Evolutionary conservation across 1,140 invertebrate species (phyloP), one percentile per base, ranked within the genome.

Genomic region (Zaprionus gabonicus): DNA sequence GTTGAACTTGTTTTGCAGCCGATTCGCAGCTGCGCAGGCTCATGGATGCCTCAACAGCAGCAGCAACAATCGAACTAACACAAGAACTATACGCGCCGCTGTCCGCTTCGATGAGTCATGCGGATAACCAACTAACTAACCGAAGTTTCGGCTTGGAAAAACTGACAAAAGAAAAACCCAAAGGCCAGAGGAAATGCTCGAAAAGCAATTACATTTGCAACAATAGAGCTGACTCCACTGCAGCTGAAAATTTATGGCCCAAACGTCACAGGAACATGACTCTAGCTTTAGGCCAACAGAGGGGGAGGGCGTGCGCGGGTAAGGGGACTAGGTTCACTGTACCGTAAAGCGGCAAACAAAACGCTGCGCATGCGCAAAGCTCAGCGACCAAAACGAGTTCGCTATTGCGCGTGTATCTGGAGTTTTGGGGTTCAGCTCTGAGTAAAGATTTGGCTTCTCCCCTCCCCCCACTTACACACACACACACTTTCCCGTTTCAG

Each of bases 351-450:
- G 58, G 63, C 78, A 59, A 82, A 80, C 69, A 81, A 78, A 86
- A 84, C 71, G 84, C 69, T 83, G 84, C 88, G 85, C 84, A 90
- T 84, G 84, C 84, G 81, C 84, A 88, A 87, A 87, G 79, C 76
- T 78, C 82, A 87, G 75, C 84, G 49, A 69, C 69, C 78, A 82
- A 87, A 87, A 87, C 84, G 77, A 84, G 81, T 84, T 87, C 70
- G 57, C 74, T 74, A 51, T 23, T 23, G 46, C 10, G 46, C 20
- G 77, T 76, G 51, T 62, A 20, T 62, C 27, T 36, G 23, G 15
- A 34, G 49, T 76, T 78, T 72, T 81, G 60, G 64, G 49, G 55
- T 68, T 76, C 36, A 44, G 60, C 57, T 70, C 58, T 53, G 41
- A 56, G 31, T 51, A 69, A 46, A 38, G n/a, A 49, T 53, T 69